These are phyloP conservation scores for Dicrostonyx torquatus DNA, from an alignment of 2,797 vertebrate species.

Conservation along the genomic window DNA sequence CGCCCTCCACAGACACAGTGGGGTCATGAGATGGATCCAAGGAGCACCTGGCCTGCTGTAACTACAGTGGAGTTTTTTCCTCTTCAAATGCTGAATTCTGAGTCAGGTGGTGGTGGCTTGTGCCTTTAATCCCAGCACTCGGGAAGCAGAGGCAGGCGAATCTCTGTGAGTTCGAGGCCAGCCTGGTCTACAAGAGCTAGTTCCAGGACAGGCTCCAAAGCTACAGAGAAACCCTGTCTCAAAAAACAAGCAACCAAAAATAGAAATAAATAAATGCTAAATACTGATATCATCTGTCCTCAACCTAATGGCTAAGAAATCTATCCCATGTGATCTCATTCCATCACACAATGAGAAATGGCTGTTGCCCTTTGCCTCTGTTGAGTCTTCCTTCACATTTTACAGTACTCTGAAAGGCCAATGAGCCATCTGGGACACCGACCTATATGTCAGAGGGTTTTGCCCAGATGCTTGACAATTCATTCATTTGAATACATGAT, in stretches of 20 bases:
- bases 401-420: not conserved
- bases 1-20: not conserved
- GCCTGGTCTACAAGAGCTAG: too few species aligned
- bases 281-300: not conserved
- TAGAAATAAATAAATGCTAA: not conserved
- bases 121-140: too few species aligned
- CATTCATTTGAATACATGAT: not conserved
- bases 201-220: too few species aligned
- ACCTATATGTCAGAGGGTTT: not conserved
- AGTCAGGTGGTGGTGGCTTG: rapidly evolving
- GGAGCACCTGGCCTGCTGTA: not conserved
- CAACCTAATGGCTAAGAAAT: not conserved
- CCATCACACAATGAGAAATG: not conserved
- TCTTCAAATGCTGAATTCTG: not conserved
- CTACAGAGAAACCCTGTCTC: too few species aligned
- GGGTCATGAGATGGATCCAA: not conserved
- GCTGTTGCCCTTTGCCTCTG: not conserved
- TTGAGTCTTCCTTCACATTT: not conserved
- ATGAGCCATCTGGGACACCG: not conserved
- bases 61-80: not conserved
- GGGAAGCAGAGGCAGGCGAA: too few species aligned
- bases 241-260: not conserved
- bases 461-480: not conserved
- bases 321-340: not conserved
- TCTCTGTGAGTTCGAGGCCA: too few species aligned